These are phyloP conservation scores for Lordiphosa collinella DNA, from an alignment of 1,140 invertebrate genomes.

Conservation along the genomic window DNA sequence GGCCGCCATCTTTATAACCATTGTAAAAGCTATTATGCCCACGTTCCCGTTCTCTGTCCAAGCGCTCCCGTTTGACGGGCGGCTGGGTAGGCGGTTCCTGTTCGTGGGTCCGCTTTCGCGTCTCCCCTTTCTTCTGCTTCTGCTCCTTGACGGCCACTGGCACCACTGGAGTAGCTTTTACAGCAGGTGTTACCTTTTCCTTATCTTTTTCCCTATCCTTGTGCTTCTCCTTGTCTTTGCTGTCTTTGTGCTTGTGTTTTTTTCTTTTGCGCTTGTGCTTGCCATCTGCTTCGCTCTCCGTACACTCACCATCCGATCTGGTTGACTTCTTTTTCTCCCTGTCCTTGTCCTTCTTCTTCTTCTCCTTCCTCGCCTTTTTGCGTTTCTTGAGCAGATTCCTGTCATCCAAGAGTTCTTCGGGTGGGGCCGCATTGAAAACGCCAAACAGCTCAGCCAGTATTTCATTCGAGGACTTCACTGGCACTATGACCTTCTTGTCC, in stretches of 20 bases:
- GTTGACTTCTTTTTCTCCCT: slow-evolving; percentile 80
- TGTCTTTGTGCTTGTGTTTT: slow-evolving; percentile 80
- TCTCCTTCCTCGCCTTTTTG: slow-evolving; percentile 81
- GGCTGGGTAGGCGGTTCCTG: not conserved
- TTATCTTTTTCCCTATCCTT: slow-evolving; percentile 36
- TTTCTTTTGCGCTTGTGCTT: slow-evolving; percentile 56
- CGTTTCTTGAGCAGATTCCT: slow-evolving; percentile 79
- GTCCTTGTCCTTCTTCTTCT: slow-evolving; percentile 82
- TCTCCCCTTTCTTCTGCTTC: slow-evolving; percentile 31
- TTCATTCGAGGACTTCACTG: slow-evolving; percentile 86
- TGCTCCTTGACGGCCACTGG: slow-evolving; percentile 11
- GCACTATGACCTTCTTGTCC: slow-evolving; percentile 79
- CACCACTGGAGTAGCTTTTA: not conserved
- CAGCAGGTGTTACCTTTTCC: slow-evolving; percentile 10
- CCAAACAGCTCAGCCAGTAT: slow-evolving; percentile 89
- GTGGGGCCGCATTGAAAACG: slow-evolving; percentile 82
- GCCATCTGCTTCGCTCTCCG: slow-evolving; percentile 80
- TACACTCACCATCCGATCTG: slow-evolving; percentile 81
- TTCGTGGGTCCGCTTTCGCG: slow-evolving; percentile 22
- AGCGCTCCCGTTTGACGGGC: slow-evolving; percentile 30
- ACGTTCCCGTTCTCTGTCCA: slow-evolving; percentile 14
- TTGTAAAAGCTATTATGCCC: slow-evolving; percentile 66
- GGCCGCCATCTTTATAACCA: slow-evolving; percentile 26
- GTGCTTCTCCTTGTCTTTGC: slow-evolving; percentile 24
- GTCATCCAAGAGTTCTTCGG: slow-evolving; percentile 78